These are phyloP conservation scores for Spodoptera litura DNA, from an alignment of 1,140 invertebrate genomes.

Conservation along the genomic window DNA sequence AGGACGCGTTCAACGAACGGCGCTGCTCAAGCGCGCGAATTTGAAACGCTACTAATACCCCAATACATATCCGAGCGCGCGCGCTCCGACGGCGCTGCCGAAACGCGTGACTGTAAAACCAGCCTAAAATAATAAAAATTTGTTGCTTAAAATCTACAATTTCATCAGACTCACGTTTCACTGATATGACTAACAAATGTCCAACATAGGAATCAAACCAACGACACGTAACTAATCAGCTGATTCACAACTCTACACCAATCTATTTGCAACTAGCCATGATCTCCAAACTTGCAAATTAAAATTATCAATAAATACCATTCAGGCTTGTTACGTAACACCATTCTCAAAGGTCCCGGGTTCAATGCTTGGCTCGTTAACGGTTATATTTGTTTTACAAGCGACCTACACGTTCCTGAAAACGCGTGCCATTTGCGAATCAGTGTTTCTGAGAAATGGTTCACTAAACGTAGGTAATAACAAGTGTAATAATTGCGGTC, in stretches of 20 bases:
- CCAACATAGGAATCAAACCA: too few species aligned
- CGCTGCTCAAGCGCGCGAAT: too few species aligned
- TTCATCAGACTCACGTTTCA: too few species aligned
- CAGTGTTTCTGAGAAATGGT: constrained; percentile 17
- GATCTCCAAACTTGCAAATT: constrained; percentile 10
- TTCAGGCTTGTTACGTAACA: not conserved
- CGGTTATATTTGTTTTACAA: constrained; percentile 10
- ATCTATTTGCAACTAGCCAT: not conserved
- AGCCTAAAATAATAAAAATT: too few species aligned
- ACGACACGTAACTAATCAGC: too few species aligned
- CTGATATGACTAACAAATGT: too few species aligned
- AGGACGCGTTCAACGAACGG: too few species aligned
- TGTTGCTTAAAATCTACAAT: too few species aligned
- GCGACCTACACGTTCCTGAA: constrained; percentile 18
- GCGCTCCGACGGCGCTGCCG: too few species aligned
- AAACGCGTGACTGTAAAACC: too few species aligned
- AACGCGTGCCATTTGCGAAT: constrained; percentile 2
- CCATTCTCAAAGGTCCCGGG: constrained; percentile 20
- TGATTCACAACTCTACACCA: not conserved
- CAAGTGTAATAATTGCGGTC: not conserved
- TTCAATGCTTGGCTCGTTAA: constrained; percentile 24
- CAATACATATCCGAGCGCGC: too few species aligned
- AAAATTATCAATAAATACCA: not conserved
- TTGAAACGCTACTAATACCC: too few species aligned
- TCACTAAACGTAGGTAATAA: not conserved